These are phyloP conservation scores for Ciconia boyciana DNA, from an alignment of 2,113 vertebrate genomes.

Conservation along the genomic window DNA sequence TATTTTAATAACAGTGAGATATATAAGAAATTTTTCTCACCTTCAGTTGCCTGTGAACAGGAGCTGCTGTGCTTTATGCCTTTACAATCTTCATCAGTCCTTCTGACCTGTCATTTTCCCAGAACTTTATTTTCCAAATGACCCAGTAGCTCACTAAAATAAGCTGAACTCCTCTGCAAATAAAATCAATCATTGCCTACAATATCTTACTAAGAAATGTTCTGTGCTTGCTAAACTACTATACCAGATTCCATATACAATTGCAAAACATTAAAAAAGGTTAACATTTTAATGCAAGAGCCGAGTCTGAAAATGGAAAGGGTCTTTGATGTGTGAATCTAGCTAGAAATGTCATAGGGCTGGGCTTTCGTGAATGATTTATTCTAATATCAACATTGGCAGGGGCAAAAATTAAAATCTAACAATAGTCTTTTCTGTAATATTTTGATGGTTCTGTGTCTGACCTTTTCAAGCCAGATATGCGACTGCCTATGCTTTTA, in stretches of 20 bases:
- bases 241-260: background rate
- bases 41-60: background rate
- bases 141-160: background rate
- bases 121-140: slow-evolving; percentile 26
- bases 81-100: background rate
- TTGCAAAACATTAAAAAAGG: background rate
- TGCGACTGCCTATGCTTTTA: background rate
- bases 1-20: slow-evolving; percentile 28
- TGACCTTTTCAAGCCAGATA: background rate
- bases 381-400: background rate
- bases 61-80: background rate
- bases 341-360: background rate
- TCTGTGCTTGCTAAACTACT: background rate
- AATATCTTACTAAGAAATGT: background rate
- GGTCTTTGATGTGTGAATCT: background rate
- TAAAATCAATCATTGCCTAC: background rate
- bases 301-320: background rate
- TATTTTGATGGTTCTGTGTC: background rate
- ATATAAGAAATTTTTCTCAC: background rate
- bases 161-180: background rate
- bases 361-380: background rate
- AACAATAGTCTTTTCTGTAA: accelerated
- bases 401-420: background rate
- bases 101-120: slow-evolving; percentile 13
- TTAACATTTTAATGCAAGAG: background rate